Conservation (phyloP, 2,797 vertebrate species). For the Coranthus polyacanthus region DNA sequence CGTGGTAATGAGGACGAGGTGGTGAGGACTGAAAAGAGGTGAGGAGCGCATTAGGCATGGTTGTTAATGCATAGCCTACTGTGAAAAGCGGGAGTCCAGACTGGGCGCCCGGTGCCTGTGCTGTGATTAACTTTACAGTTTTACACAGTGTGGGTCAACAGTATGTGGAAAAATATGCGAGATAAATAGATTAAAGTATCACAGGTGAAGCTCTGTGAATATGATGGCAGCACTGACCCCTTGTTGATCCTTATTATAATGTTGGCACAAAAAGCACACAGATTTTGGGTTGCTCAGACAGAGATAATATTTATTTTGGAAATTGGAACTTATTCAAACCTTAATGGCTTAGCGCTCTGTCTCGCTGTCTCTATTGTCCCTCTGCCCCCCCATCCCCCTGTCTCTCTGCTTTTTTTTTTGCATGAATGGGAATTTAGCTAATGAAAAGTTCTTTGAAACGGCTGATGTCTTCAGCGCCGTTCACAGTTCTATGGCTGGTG, state of each 20-base stretch:
- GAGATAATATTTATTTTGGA: conserved; percentile 87
- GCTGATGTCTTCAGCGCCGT: conserved; percentile 25
- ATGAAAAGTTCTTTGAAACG: conserved; percentile 61
- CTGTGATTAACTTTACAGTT: conserved; percentile 61
- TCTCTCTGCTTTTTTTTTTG: conserved; percentile 41
- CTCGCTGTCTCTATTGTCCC: conserved; percentile 41
- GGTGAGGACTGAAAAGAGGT: conserved; percentile 25
- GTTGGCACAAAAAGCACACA: conserved; percentile 73
- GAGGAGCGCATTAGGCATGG: conserved; percentile 37
- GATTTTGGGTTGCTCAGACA: conserved; percentile 79
- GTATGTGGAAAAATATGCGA: conserved; percentile 43
- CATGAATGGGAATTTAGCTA: conserved; percentile 55
- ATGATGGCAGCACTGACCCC: conserved; percentile 64
- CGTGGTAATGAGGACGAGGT: conserved; percentile 73
- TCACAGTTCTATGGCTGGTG: conserved; percentile 28
- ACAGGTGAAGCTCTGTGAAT: conserved; percentile 62
- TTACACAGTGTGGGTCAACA: conserved; percentile 46
- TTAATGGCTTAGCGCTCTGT: conserved; percentile 76
- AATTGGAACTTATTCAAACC: conserved; percentile 86
- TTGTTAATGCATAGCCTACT: conserved; percentile 44
- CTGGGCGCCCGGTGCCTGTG: conserved; percentile 15
- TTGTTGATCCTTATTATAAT: conserved; percentile 81
- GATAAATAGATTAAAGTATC: conserved; percentile 68
- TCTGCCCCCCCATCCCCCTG: conserved; percentile 26
- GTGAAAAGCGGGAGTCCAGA: conserved; percentile 28